Evolutionary conservation across 2,888 invertebrate species (phyloP).

Genomic region (Drosophila neutralis): DNA sequence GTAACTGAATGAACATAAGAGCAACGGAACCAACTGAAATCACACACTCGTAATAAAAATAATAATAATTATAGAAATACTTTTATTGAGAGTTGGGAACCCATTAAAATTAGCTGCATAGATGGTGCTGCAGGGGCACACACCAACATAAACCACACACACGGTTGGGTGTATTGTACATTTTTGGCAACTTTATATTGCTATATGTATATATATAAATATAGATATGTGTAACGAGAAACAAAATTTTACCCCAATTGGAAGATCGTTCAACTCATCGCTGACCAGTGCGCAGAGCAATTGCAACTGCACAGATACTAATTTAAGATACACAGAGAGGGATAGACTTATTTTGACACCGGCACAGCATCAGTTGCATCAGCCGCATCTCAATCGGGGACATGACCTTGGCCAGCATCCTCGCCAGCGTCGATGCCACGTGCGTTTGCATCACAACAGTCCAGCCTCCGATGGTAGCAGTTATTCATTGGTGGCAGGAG

Average conservation of each 20-base stretch:
- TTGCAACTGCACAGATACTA: constrained; percentile 58
- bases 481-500: constrained; percentile 30
- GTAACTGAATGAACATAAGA: background rate
- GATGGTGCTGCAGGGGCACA: background rate
- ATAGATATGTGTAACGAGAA: constrained; percentile 14
- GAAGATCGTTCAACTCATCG: constrained; percentile 82
- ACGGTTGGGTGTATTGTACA: background rate
- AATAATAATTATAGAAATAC: background rate
- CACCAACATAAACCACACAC: background rate
- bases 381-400: constrained; percentile 1
- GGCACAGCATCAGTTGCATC: constrained; percentile 31
- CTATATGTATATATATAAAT: background rate
- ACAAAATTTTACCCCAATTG: constrained; percentile 35
- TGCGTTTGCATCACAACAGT: constrained; percentile 74
- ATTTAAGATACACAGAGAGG: constrained; percentile 81
- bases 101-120: background rate
- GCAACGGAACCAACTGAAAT: background rate
- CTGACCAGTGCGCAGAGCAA: constrained; percentile 78
- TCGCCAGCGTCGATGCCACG: constrained; percentile 61
- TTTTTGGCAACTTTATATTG: background rate
- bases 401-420: constrained; percentile 27
- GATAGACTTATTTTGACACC: constrained; percentile 81
- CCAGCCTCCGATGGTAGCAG: constrained; percentile 76
- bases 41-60: background rate
- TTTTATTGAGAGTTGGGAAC: background rate